Base-by-base conservation (phyloP, 2,797 vertebrate genomes). In the Xenentodon cancila region DNA sequence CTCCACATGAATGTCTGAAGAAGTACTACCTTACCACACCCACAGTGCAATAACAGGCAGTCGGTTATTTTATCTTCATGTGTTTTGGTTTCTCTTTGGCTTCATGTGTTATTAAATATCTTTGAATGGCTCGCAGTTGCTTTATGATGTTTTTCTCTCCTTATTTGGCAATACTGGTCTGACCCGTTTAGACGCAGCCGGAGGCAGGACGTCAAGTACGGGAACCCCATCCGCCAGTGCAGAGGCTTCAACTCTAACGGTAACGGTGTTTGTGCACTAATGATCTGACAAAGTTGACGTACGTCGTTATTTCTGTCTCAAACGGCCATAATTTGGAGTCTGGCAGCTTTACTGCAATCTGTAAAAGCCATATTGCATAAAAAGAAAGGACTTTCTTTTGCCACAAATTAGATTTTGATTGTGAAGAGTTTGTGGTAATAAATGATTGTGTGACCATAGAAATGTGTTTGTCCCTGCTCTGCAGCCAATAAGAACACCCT, bases 201-300 rank as follows among this genome's bases (percentile, higher is more conserved):
- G 49, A 93, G 97, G 64, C 97, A 99, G 88, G 97, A 99, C 0
- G 89, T 99, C 46, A 94, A 96, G 63, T 97, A 99, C 0, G 97
- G 97, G 58, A 99, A 99, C 86, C 97, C 97, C 73, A 98, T 97
- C 71, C 94, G 96, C 42, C 97, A 97, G 77, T 99, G 97, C 84
- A 86, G 97, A 1, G 97, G 97, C 56, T 98, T 96, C 92, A 99
- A 99, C 88, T 96, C 97, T 48, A 98, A 97, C 0, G 89, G 97
- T 99, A 84, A 89, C 22, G 48, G 7, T 37, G 0, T 70, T 68
- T 64, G 32, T 17, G 54, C 47, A 46, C 57, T 73, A 30, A 67
- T 59, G 8, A 58, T 18, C 21, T 59, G n/a, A 0, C 21, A 15
- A 48, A 43, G 20, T 43, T 44, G n/a, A 48, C 6, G 44, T 11